Base-by-base conservation (phyloP, 2,888 invertebrate species). In the Leptopterna dolabrata region DNA sequence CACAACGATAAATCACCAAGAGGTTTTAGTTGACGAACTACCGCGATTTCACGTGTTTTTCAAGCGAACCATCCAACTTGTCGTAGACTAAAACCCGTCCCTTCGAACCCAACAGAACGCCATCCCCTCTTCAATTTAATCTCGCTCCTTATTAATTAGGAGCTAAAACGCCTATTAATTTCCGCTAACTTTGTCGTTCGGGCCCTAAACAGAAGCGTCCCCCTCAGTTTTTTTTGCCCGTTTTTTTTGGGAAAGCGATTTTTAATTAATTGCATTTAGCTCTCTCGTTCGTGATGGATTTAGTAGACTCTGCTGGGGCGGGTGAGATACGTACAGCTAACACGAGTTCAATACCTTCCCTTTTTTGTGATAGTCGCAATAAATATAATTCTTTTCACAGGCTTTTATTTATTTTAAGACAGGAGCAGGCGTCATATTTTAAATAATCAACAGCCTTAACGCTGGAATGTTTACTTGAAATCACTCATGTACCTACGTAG, bases 141-240 rank as follows among this genome's bases (percentile, higher is more conserved):
- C 24, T 63, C 63, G 24, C 63, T 63, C 24, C 63, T 63, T 63
- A 63, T 63, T 63, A 63, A 63, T 63, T 63, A 24, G 24, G 24
- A 63, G 24, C 63, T 63, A 63, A 63, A 63, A 63, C 63, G 63
- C 63, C 63, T 63, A 63, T 24, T 63, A 63, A 63, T 63, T 63
- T 63, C 63, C 11, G 63, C 63, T 63, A 63, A 63, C 63, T 63
- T 63, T 63, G 63, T 63, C 63, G 24, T 63, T 63, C 24, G 63
- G 24, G 63, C 7, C 24, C 19, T 13, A 47, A 63, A 63, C 24
- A 63, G 9, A 24, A 6, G 63, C 63, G 24, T 51, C n/a, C 51
- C 51, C 16, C 55, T n/a, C 7, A 55, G n/a, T 55, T 55, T 55
- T 63, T 55, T 63, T 3, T 19, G 1, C 63, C 13, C 24, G 1